Conservation (phyloP, 2,113 vertebrate species). For the Acrocephalus arundinaceus region DNA sequence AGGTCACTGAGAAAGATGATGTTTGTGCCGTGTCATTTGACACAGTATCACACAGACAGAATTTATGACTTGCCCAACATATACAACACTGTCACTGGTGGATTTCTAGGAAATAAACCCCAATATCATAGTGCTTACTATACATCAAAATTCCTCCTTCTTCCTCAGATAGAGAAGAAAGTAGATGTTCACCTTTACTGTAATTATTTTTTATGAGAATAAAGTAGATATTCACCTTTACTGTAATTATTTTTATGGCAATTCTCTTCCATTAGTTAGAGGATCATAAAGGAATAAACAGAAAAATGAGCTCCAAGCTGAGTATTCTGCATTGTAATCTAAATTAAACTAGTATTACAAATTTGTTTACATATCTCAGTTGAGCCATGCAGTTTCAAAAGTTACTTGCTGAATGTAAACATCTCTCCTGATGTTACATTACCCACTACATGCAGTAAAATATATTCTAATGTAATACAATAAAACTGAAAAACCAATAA, state of each 20-base stretch:
- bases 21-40: background rate
- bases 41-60: background rate
- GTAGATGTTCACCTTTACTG: conserved; percentile 26
- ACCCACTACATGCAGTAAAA: conserved; percentile 18
- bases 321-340: conserved; percentile 51
- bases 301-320: conserved; percentile 48
- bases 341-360: conserved; percentile 63
- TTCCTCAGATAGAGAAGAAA: background rate
- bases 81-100: background rate
- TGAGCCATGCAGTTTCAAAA: conserved; percentile 43
- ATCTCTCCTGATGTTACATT: conserved; percentile 29
- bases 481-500: conserved; percentile 71
- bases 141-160: background rate
- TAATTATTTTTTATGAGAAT: conserved; percentile 31
- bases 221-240: conserved; percentile 38
- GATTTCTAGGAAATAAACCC: background rate
- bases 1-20: background rate
- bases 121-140: background rate
- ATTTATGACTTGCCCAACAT: background rate
- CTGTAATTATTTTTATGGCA: conserved; percentile 29
- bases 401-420: conserved; percentile 36
- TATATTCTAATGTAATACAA: conserved; percentile 50
- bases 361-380: conserved; percentile 57
- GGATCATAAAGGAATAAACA: conserved; percentile 33
- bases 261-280: conserved; percentile 37